Conservation (phyloP, 1,140 invertebrate species). For the Calephelis nemesis region DNA sequence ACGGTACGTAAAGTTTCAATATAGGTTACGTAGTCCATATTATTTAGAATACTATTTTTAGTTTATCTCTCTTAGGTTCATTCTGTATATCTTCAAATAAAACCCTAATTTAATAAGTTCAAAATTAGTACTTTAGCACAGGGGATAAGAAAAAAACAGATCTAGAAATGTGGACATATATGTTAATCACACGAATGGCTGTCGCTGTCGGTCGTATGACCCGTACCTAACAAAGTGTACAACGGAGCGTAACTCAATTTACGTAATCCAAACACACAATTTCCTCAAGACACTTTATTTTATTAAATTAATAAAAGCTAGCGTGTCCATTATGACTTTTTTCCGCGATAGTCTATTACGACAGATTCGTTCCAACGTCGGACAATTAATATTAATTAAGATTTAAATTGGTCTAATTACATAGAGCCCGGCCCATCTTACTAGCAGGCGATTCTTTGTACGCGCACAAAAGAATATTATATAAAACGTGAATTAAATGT, state of each 20-base stretch:
- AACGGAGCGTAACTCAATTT: constrained; percentile 3
- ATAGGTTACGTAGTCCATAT: too few relatives aligned
- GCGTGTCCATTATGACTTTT: constrained; percentile 58
- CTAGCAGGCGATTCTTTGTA: constrained; percentile 51
- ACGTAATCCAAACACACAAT: constrained; percentile 29
- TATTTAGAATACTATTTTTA: too few relatives aligned
- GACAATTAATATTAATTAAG: constrained; percentile 78
- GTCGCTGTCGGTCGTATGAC: too few relatives aligned
- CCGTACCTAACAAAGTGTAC: not conserved
- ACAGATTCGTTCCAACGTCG: constrained; percentile 71
- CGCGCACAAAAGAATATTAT: constrained; percentile 31
- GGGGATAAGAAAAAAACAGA: too few relatives aligned
- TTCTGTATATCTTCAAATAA: too few relatives aligned
- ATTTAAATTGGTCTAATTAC: constrained; percentile 78
- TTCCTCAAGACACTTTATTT: constrained; percentile 39
- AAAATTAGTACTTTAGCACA: too few relatives aligned
- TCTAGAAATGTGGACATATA: too few relatives aligned
- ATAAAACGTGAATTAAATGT: constrained; percentile 22
- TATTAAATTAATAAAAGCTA: constrained; percentile 58
- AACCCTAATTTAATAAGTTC: too few relatives aligned
- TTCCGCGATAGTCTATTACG: constrained; percentile 59
- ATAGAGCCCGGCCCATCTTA: constrained; percentile 67
- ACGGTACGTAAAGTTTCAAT: too few relatives aligned
- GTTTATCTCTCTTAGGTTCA: too few relatives aligned
- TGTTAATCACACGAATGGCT: too few relatives aligned